A percentile compares a stretch with the other conserved stretches of the same genome.
Evolutionary conservation across 2,888 invertebrate genomes (phyloP).

Genomic region (Agonum fuliginosum): DNA sequence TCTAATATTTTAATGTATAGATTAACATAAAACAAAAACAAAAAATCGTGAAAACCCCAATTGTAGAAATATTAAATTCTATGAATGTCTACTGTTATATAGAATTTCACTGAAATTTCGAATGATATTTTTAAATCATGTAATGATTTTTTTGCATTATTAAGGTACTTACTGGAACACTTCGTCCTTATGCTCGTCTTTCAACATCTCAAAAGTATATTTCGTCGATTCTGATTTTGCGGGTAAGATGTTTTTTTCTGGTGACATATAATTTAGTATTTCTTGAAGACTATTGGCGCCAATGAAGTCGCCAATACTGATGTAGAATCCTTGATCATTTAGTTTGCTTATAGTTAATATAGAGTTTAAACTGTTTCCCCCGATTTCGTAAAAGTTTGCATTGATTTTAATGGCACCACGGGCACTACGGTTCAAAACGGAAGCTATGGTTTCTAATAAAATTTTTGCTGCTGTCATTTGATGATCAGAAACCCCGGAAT

Average conservation of each 20-base stretch:
- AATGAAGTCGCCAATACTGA: slow-evolving; percentile 89
- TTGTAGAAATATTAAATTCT: too few species aligned
- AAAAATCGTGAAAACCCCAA: too few species aligned
- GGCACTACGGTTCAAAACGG: slow-evolving; percentile 80
- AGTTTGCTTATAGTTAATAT: slow-evolving; percentile 87
- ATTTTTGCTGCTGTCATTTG: slow-evolving; percentile 79
- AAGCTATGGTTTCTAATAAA: slow-evolving; percentile 84
- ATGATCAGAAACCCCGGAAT: slow-evolving; percentile 77
- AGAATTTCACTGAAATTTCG: too few species aligned
- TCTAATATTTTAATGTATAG: too few species aligned
- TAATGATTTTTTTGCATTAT: background rate
- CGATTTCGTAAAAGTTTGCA: slow-evolving; percentile 88
- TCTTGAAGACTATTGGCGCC: slow-evolving; percentile 82
- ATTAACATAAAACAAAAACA: too few species aligned
- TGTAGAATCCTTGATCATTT: slow-evolving; percentile 84
- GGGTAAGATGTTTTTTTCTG: slow-evolving; percentile 66
- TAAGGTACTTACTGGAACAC: slow-evolving; percentile 80
- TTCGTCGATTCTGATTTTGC: slow-evolving; percentile 66
- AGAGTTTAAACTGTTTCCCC: slow-evolving; percentile 91
- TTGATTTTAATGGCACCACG: slow-evolving; percentile 78
- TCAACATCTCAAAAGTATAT: slow-evolving; percentile 76
- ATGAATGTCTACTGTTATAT: too few species aligned
- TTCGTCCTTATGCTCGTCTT: slow-evolving; percentile 79
- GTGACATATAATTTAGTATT: slow-evolving; percentile 78
- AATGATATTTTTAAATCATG: background rate